Evolutionary conservation across 2,113 vertebrate genomes (phyloP).

Genomic region (Thunnus maccoyii): DNA sequence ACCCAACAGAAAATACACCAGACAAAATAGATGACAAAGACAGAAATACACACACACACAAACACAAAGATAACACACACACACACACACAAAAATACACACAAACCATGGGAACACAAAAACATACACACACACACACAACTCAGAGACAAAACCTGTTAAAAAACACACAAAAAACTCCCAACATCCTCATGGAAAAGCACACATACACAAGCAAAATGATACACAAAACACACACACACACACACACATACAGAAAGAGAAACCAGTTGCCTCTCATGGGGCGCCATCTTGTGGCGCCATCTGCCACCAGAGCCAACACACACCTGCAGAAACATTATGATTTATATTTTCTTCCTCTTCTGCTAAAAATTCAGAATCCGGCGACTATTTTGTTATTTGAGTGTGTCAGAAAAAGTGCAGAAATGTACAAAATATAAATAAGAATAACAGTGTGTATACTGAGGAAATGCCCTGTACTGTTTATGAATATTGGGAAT

Average conservation of each 20-base stretch:
- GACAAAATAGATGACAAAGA: constrained; percentile 58
- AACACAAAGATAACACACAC: constrained; percentile 26
- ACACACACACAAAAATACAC: constrained; percentile 25
- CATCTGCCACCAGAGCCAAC: neutral
- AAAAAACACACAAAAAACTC: constrained; percentile 32
- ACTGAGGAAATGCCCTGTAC: too few relatives aligned
- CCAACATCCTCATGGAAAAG: neutral
- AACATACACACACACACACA: constrained; percentile 41
- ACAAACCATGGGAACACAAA: constrained; percentile 40
- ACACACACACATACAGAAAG: neutral
- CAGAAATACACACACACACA: constrained; percentile 35
- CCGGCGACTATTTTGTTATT: too few relatives aligned
- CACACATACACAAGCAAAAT: neutral
- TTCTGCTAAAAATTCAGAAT: neutral
- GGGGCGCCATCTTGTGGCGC: constrained; percentile 69
- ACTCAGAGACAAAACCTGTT: constrained; percentile 37
- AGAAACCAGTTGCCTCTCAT: constrained; percentile 49
- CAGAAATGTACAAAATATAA: too few relatives aligned
- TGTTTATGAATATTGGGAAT: too few relatives aligned
- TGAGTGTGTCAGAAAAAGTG: too few relatives aligned
- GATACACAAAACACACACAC: constrained; percentile 6
- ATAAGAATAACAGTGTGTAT: too few relatives aligned
- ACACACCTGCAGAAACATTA: neutral
- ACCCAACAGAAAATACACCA: constrained; percentile 43
- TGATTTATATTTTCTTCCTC: neutral